These are phyloP conservation scores for Antechinus stuartii DNA, from an alignment of 2,113 vertebrate species.

Conservation along the genomic window DNA sequence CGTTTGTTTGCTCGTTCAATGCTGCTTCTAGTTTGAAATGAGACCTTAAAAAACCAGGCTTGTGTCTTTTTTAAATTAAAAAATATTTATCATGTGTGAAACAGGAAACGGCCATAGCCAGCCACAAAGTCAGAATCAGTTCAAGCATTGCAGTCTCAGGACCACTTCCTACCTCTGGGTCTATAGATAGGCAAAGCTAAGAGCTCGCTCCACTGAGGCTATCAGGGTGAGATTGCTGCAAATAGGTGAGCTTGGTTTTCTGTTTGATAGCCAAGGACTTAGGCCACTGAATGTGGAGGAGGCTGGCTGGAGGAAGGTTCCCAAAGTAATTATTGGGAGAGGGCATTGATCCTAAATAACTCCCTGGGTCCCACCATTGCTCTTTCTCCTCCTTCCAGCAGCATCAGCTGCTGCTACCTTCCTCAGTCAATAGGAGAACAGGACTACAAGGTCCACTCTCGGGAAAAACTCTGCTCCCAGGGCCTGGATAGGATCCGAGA, in stretches of 20 bases:
- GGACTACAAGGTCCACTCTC: background rate
- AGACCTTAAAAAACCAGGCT: background rate
- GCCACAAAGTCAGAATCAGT: background rate
- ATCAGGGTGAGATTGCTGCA: background rate
- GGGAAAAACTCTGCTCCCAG: background rate
- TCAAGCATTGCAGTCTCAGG: background rate
- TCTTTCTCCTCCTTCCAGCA: background rate
- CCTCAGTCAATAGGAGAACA: background rate
- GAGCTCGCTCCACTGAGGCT: background rate
- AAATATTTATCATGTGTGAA: background rate
- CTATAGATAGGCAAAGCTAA: background rate
- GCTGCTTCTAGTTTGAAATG: background rate
- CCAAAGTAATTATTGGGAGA: background rate
- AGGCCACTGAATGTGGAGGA: rapidly evolving
- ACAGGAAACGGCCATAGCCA: background rate
- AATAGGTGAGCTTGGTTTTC: background rate
- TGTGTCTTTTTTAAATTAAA: background rate
- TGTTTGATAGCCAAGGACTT: background rate
- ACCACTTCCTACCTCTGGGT: background rate
- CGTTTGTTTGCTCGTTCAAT: background rate
- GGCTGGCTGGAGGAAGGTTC: background rate
- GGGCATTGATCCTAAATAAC: background rate
- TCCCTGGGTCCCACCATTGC: background rate
- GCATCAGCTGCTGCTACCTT: background rate
- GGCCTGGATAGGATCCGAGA: background rate